Evolutionary conservation across 64 coral and sea anemone genomes (phyloP), one percentile per base, ranked within the genome.

Genomic region (Montipora capricornis): DNA sequence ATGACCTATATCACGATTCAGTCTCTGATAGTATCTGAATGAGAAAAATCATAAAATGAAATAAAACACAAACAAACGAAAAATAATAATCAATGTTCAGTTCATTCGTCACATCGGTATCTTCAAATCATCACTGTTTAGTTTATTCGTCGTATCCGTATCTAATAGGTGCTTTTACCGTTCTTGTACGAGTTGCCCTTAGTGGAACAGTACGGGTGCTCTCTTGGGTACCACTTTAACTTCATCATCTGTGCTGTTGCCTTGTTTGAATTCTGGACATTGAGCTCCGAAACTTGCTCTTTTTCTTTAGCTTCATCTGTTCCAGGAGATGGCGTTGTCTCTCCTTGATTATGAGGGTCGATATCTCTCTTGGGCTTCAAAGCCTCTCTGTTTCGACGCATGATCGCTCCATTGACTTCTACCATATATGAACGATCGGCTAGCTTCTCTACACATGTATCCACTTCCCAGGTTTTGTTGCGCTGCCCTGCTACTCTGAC

Each of bases 371-470:
- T 76, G 6, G 74, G 74, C 74, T 14, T 76, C 45, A 76, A 47
- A 45, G 74, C 74, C 45, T 76, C 74, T 47, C 82, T 90, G 77
- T 95, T 95, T 79, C 88, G 17, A 20, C 94, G 82, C 59, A 95
- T 22, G 50, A 37, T 74, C 20, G 73, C 20, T 59, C 81, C 81
- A 87, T 79, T 87, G 51, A 83, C 69, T 76, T 95, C 77, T 66
- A 95, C 93, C 47, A 95, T 55, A 49, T 95, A 91, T 87, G 89
- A 95, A n/a, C 81, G 89, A 49, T 95, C 82, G 7, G 94, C 91
- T 16, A 91, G 77, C 70, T 91, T 95, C 64, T 95, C 16, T 8
- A 90, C 74, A 80, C 88, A 95, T 37, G 58, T 90, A 57, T 80
- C 82, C 5, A 75, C 84, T 83, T 90, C 89, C 89, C 94, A 95